Evolutionary conservation across 2,888 invertebrate genomes (phyloP).

Genomic region (Lithophane ornitopus): DNA sequence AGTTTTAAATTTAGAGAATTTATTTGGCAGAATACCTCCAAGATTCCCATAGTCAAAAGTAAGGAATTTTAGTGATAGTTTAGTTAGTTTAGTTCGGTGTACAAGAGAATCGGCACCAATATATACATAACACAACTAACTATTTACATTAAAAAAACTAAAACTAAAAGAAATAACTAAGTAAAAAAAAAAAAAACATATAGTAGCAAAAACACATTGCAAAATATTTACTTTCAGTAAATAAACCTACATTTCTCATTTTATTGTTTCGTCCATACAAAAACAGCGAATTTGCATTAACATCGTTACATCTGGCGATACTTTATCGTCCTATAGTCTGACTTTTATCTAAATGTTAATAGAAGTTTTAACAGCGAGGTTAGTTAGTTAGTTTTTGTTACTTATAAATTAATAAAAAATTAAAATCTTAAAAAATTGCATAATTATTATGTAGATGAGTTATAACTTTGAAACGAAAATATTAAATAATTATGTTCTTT

Average conservation of each 20-base stretch:
- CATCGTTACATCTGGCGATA: neutral
- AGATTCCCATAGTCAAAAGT: too few relatives aligned
- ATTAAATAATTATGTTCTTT: neutral
- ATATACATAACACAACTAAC: too few relatives aligned
- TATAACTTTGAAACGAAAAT: constrained; percentile 1
- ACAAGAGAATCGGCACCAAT: too few relatives aligned
- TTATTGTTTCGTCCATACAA: neutral
- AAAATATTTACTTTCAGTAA: neutral
- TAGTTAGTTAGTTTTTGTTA: neutral
- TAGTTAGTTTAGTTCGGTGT: too few relatives aligned
- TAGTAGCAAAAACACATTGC: too few relatives aligned
- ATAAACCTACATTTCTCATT: neutral
- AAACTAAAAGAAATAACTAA: too few relatives aligned
- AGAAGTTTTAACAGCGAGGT: neutral
- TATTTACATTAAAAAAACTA: too few relatives aligned
- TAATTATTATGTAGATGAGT: constrained; percentile 1
- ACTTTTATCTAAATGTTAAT: neutral
- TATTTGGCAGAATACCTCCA: too few relatives aligned
- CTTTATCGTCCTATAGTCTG: neutral
- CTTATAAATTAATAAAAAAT: constrained; percentile 3
- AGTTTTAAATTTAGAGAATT: too few relatives aligned
- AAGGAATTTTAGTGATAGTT: too few relatives aligned
- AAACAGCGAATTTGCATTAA: constrained; percentile 15
- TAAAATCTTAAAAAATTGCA: neutral
- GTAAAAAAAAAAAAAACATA: too few relatives aligned